Evolutionary conservation across 1,140 invertebrate genomes (phyloP).

Genomic region (Eumeta japonica): DNA sequence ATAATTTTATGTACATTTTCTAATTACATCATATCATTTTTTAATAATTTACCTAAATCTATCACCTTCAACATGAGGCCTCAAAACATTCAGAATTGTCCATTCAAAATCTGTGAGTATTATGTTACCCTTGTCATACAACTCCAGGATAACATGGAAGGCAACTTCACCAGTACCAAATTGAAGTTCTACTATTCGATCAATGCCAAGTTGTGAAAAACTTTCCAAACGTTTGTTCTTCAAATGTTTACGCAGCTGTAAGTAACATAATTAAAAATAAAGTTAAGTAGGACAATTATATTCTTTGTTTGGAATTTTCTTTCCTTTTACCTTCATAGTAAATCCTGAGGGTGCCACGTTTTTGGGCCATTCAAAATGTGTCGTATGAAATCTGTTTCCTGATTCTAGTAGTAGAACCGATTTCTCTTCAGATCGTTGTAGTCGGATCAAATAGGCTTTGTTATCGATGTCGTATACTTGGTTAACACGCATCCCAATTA

Average conservation of each 20-base stretch:
- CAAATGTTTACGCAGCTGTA: conserved; percentile 92
- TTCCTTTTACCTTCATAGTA: conserved; percentile 83
- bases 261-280: conserved; percentile 15
- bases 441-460: conserved; percentile 92
- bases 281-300: conserved; percentile 1
- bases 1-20: too few species aligned
- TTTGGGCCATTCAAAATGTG: conserved; percentile 98
- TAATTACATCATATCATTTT: too few species aligned
- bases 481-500: conserved; percentile 89
- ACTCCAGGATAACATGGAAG: conserved; percentile 93
- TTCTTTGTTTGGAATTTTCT: neutral
- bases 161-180: conserved; percentile 93
- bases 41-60: conserved; percentile 67
- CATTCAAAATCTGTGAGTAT: conserved; percentile 90
- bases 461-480: conserved; percentile 98
- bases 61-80: conserved; percentile 91
- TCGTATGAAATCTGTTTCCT: conserved; percentile 89
- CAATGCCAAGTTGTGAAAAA: conserved; percentile 81
- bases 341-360: conserved; percentile 93
- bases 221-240: conserved; percentile 92
- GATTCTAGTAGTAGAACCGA: conserved; percentile 89
- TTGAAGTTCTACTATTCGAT: conserved; percentile 88
- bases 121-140: conserved; percentile 97
- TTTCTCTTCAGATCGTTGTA: conserved; percentile 83
- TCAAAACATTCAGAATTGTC: conserved; percentile 89